Percentiles rank a stretch among this genome's conserved stretches.
Conservation (phyloP, 2,888 invertebrate species). For the Eupithecia subumbrata region DNA sequence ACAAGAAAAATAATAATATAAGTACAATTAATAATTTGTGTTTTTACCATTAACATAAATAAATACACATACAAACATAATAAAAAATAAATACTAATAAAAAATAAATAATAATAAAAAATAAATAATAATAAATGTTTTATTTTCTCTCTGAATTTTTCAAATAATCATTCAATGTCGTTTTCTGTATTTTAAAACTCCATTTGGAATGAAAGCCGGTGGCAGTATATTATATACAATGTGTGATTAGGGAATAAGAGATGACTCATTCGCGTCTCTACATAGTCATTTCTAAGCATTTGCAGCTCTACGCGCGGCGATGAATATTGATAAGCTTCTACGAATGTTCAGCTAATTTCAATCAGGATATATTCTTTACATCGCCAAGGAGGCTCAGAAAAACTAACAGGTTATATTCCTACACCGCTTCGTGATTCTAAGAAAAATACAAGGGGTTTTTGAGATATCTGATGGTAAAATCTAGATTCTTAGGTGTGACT, state of each 20-base stretch:
- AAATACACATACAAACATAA: too few species aligned
- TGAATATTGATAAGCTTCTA: constrained; percentile 32
- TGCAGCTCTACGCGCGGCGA: constrained; percentile 15
- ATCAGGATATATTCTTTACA: constrained; percentile 25
- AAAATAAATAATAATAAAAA: too few species aligned
- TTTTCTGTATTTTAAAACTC: background rate
- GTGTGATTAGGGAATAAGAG: background rate
- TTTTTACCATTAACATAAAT: too few species aligned
- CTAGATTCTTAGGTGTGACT: too few species aligned
- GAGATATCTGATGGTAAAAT: too few species aligned
- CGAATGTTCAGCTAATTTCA: constrained; percentile 29
- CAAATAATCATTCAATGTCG: background rate
- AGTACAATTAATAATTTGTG: too few species aligned
- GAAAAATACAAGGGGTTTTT: background rate
- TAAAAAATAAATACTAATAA: too few species aligned
- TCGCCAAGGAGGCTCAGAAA: constrained; percentile 3
- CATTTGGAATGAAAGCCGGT: background rate
- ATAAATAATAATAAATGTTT: too few species aligned
- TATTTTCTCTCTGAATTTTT: too few species aligned
- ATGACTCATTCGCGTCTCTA: background rate
- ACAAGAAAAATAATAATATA: too few species aligned
- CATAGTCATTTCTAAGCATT: constrained; percentile 1
- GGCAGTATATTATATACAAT: background rate
- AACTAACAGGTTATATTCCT: constrained; percentile 9
- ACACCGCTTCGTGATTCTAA: background rate